Conservation (phyloP, 2,113 vertebrate species). For the Pedetes capensis region DNA sequence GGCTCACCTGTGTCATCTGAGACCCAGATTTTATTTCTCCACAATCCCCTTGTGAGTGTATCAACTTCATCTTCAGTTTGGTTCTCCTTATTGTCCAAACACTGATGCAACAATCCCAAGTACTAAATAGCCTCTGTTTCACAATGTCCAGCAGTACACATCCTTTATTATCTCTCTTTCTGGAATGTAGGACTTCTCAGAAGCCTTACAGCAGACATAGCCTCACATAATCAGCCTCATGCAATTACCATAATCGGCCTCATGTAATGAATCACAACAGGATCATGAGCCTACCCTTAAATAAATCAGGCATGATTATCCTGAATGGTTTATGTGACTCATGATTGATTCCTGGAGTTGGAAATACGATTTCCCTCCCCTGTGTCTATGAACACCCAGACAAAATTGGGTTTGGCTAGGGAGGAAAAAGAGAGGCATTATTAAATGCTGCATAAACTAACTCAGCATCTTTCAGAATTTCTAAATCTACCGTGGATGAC, state of each 20-base stretch:
- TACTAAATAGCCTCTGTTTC: neutral
- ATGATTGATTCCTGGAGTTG: neutral
- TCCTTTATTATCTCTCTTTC: neutral
- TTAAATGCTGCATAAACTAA: neutral
- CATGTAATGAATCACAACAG: neutral
- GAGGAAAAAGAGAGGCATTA: neutral
- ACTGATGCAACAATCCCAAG: too few species aligned
- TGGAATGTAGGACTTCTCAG: neutral
- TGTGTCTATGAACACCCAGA: neutral
- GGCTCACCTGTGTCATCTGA: neutral
- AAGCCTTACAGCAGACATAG: neutral
- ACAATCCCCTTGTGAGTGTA: rapidly evolving
- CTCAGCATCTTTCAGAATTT: neutral
- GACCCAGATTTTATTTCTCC: neutral
- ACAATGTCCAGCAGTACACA: neutral
- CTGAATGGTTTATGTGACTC: neutral
- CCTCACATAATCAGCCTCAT: neutral
- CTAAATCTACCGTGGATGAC: neutral
- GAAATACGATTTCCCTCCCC: neutral
- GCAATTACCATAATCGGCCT: neutral
- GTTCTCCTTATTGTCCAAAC: neutral
- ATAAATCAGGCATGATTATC: neutral
- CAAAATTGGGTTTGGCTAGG: neutral
- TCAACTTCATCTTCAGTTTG: neutral
- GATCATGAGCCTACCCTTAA: neutral